Evolutionary conservation across 2,888 invertebrate genomes (phyloP).

Genomic region (Volucella bombylans): DNA sequence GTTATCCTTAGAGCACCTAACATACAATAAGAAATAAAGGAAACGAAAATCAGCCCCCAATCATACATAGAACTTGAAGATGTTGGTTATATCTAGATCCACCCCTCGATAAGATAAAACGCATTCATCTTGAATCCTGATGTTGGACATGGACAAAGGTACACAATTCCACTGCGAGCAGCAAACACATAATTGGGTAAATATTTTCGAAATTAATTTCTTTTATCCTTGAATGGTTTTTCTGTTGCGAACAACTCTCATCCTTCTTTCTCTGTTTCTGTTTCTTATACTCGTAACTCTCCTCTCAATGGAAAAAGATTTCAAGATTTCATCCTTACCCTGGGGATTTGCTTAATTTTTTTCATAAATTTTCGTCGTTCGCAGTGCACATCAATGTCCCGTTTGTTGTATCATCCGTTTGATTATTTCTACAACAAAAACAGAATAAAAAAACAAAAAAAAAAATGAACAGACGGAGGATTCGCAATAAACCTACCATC

Average conservation of each 20-base stretch:
- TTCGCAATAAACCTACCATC: conserved; percentile 59
- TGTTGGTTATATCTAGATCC: conserved; percentile 27
- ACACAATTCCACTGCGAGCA: conserved; percentile 56
- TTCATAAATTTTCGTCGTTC: conserved; percentile 29
- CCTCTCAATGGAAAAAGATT: too few species aligned
- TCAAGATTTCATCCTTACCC: conserved; percentile 14
- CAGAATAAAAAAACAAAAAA: neutral
- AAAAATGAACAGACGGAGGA: conserved; percentile 65
- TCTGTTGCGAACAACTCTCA: conserved; percentile 38
- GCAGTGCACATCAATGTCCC: conserved; percentile 51
- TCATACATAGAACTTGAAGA: conserved; percentile 49
- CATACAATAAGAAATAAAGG: conserved; percentile 17
- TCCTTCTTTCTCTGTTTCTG: neutral
- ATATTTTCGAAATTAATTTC: conserved; percentile 74
- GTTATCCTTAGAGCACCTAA: conserved; percentile 55
- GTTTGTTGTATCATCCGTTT: conserved; percentile 59
- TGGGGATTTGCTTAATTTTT: conserved; percentile 34
- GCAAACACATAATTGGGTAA: conserved; percentile 73
- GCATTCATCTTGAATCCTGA: conserved; percentile 24
- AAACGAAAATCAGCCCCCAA: conserved; percentile 25
- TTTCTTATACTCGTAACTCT: neutral
- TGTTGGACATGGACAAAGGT: conserved; percentile 40
- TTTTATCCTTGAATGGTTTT: conserved; percentile 67
- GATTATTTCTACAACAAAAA: conserved; percentile 45
- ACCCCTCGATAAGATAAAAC: conserved; percentile 26